Base-by-base conservation (phyloP, 2,113 vertebrate species). In the Dipodomys merriami region DNA sequence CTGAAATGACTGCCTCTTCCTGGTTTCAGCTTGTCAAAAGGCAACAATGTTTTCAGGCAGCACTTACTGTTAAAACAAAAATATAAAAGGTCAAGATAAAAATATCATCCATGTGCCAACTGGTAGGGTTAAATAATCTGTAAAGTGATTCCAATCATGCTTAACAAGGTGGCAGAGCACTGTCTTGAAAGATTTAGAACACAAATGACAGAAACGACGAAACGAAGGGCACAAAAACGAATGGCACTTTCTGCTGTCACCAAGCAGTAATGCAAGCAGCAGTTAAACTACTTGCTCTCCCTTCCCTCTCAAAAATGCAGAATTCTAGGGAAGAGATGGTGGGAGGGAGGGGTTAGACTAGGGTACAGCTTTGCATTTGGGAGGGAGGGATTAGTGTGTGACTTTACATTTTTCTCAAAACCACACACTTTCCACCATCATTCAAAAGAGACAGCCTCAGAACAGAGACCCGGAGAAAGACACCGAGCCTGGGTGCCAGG, bases 1-100 rank as follows among this genome's bases (percentile, higher is more conserved):
- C 62, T 9, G 69, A 96, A 96, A 94, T 85, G 93, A 96, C 88
- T 96, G 94, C 96, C 97, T 94, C 96, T 94, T 95, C 95, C 82
- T 82, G 94, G 86, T 97, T 95, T 93, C 90, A 94, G 91, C 96
- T 86, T 96, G 97, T 97, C 95, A 97, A 97, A 79, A 95, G 94
- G 96, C 95, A 97, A 96, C 67, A 20, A 76, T 88, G 46, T 30
- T 95, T 95, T 90, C 94, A 53, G 49, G 30, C 1, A 92, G 79
- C 95, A 90, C n/a, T 65, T 91, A 76, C 27, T 71, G 80, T 74
- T 90, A 91, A 93, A 97, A 97, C 79, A 80, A 49, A 95, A 84
- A 57, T 57, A 57, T n/a, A 29, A 79, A 68, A 77, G 68, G 67
- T 60, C 83, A 93, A 82, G 76, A 91, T 67, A 95, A 83, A 72